Percentiles rank a stretch among this genome's conserved stretches.
These are phyloP conservation scores for Agrochola litura DNA, from an alignment of 2,888 invertebrate species.

Conservation along the genomic window DNA sequence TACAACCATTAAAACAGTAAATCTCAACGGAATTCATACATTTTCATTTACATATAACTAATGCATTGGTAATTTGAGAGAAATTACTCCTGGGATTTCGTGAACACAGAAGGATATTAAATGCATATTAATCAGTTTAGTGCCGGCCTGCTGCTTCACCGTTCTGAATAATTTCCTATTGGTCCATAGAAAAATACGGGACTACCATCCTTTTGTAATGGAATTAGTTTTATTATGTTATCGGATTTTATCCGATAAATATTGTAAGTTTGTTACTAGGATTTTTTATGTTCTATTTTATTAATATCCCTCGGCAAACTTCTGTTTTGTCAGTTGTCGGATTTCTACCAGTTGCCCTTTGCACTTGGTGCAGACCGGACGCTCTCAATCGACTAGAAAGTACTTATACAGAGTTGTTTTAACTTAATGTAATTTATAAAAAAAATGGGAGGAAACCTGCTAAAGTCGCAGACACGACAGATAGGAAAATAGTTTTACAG, in stretches of 20 bases:
- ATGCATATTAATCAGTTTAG: conserved; percentile 81
- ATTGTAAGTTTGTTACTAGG: background rate
- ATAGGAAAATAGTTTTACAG: too few species aligned
- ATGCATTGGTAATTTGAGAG: conserved; percentile 80
- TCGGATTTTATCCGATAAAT: conserved; percentile 4
- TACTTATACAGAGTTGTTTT: too few species aligned
- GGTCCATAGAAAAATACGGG: conserved; percentile 48
- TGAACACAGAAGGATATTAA: conserved; percentile 73
- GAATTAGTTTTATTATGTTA: conserved; percentile 14
- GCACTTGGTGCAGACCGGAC: too few species aligned
- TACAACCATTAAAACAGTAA: conserved; percentile 55
- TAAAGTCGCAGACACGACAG: too few species aligned
- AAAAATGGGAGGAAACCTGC: too few species aligned
- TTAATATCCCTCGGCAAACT: too few species aligned
- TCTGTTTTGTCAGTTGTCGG: too few species aligned
- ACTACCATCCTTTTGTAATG: conserved; percentile 27
- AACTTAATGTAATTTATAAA: too few species aligned
- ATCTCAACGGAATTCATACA: conserved; percentile 72
- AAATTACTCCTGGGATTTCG: conserved; percentile 78
- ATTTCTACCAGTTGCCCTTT: too few species aligned
- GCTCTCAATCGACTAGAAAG: too few species aligned
- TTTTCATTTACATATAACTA: conserved; percentile 84
- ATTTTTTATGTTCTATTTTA: background rate
- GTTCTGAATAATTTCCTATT: conserved; percentile 66
- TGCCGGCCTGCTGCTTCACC: conserved; percentile 66